Evolutionary conservation across 2,888 invertebrate genomes (phyloP), one percentile per base, ranked within the genome.

Genomic region (Atethmia centrago): DNA sequence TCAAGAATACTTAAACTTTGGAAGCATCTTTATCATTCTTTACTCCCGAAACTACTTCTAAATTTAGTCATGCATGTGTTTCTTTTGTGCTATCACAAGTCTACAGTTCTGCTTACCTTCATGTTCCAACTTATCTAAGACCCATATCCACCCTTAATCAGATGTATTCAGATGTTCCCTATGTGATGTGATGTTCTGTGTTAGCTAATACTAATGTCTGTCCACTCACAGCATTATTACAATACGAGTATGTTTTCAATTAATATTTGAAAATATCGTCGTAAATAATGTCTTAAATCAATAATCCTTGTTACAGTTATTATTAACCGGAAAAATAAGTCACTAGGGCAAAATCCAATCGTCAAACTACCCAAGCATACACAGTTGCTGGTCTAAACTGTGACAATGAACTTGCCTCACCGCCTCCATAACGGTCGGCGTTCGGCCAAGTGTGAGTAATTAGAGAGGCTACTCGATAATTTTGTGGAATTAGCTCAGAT

Each of bases 371-470:
- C 83, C 74, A 79, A 78, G 84, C 87, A 85, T 87, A 82, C 80
- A 82, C 87, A 88, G 89, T 88, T 79, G 86, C 80, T 84, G 85
- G 49, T 79, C 71, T 80, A 85, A 90, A 89, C 88, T 92, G 87
- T 91, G 89, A 89, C 92, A 90, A 90, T 88, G 90, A 86, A 89
- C 90, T 77, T 71, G 76, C 53, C 76, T 80, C 85, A 88, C 88
- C 90, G 82, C 85, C 79, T 77, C 71, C 62, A 71, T 91, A 91
- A 90, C 91, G 89, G 91, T 79, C 74, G 42, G 88, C 82, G 75
- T 82, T 84, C 87, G 87, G 80, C 84, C 85, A 77, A 86, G 85
- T 80, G 82, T 80, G 67, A 79, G 84, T 89, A 92, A 92, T 93
- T 92, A 92, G 88, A 80, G 73, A 42, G 81, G 82, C 58, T 65